Percentiles rank a stretch among this genome's conserved stretches.
These are phyloP conservation scores for Acrossocheilus fasciatus DNA, from an alignment of 2,797 vertebrate species.

Conservation along the genomic window DNA sequence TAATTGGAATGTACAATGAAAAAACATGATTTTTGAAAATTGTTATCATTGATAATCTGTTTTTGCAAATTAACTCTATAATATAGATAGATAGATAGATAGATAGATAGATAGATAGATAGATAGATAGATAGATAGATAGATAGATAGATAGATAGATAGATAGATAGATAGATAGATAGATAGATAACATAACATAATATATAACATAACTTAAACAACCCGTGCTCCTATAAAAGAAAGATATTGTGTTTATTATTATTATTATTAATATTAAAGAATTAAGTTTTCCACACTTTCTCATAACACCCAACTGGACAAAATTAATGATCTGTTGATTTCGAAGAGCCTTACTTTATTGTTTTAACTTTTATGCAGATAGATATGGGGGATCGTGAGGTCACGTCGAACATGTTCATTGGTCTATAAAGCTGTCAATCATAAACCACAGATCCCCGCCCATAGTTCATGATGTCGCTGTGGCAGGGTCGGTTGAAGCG, in stretches of 20 bases:
- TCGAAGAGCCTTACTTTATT: not conserved
- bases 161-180: too few species aligned
- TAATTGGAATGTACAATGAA: too few species aligned
- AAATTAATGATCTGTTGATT: not conserved
- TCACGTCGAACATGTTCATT: slow-evolving; percentile 47
- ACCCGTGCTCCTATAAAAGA: not conserved
- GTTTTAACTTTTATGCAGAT: slow-evolving; percentile 21
- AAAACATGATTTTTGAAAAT: too few species aligned
- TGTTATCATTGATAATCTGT: too few species aligned
- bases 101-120: too few species aligned
- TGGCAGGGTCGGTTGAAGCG: slow-evolving; percentile 80
- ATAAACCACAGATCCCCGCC: slow-evolving; percentile 47
- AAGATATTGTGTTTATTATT: not conserved
- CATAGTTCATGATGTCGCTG: slow-evolving; percentile 65
- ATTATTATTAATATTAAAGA: not conserved
- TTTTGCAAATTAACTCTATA: too few species aligned
- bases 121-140: too few species aligned
- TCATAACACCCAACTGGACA: not conserved
- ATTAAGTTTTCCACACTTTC: not conserved
- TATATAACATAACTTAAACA: too few species aligned
- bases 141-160: too few species aligned
- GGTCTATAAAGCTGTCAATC: slow-evolving; percentile 56
- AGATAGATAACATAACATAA: too few species aligned
- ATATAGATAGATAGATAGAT: too few species aligned
- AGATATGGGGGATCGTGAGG: not conserved